Conservation (phyloP, 53 echinoderm and acorn worm genomes). For the Echinarachnius parma region DNA sequence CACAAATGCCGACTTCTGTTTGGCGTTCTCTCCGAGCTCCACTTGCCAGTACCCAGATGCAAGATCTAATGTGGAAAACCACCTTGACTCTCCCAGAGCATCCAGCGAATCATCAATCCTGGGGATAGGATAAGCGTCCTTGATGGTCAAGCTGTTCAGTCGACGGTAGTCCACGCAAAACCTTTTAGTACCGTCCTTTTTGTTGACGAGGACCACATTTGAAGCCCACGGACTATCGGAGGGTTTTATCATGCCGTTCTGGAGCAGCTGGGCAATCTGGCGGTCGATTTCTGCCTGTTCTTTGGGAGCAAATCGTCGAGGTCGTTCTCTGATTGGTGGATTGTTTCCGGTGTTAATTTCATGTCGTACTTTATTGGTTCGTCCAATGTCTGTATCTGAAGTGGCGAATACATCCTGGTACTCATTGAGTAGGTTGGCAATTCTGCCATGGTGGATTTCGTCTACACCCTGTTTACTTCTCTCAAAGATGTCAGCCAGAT, state of each 20-base stretch:
- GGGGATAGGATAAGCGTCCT: conserved; percentile 36
- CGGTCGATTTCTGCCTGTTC: too few relatives aligned
- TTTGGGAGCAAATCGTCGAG: too few relatives aligned
- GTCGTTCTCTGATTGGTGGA: too few relatives aligned
- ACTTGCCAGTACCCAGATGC: conserved; percentile 41
- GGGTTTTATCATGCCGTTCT: too few relatives aligned
- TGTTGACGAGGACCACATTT: conserved; percentile 26
- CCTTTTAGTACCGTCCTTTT: conserved; percentile 33
- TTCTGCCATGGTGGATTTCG: not conserved
- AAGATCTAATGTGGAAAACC: conserved; percentile 38
- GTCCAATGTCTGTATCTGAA: conserved; percentile 3
- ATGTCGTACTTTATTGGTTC: conserved; percentile 18
- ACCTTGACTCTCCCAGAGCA: conserved; percentile 17
- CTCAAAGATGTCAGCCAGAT: conserved; percentile 30
- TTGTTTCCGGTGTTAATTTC: conserved; percentile 27
- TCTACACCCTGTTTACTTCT: conserved; percentile 4
- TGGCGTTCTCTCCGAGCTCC: not conserved
- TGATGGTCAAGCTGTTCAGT: conserved; percentile 23
- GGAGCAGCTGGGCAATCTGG: too few relatives aligned
- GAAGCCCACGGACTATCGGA: too few relatives aligned
- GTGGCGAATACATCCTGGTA: not conserved
- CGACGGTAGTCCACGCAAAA: conserved; percentile 45
- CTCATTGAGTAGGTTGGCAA: too few relatives aligned
- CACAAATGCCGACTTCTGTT: conserved; percentile 45
- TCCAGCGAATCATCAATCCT: conserved; percentile 21